A percentile compares a stretch with the other conserved stretches of the same genome.
Conservation (phyloP, 2,888 invertebrate species). For the Lithophane semibrunnea region DNA sequence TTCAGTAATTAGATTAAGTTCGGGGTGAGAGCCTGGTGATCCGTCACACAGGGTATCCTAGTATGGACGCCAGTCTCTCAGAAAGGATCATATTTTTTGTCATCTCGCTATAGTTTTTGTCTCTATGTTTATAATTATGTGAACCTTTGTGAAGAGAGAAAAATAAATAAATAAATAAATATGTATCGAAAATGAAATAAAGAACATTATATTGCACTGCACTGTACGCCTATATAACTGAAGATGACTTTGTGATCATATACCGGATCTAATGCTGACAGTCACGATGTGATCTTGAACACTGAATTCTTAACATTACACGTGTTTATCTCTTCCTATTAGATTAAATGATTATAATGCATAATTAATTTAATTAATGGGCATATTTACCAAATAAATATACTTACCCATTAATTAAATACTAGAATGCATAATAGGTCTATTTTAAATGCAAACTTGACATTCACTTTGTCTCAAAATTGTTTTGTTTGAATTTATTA, state of each 20-base stretch:
- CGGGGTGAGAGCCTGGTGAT: no score
- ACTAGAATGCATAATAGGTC: neutral
- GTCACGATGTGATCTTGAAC: constrained; percentile 84
- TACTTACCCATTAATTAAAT: neutral
- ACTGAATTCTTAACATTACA: constrained; percentile 73
- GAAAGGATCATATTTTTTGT: no score
- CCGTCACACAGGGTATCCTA: no score
- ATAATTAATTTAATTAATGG: constrained; percentile 8
- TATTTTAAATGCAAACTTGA: constrained; percentile 26
- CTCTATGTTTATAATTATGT: no score
- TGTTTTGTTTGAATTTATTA: neutral
- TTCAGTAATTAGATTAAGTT: no score
- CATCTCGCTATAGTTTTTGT: no score
- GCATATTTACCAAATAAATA: neutral
- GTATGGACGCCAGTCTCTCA: no score
- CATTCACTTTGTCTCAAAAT: neutral
- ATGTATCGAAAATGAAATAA: no score
- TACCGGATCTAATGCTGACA: constrained; percentile 73
- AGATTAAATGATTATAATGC: constrained; percentile 10
- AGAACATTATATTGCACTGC: constrained; percentile 33
- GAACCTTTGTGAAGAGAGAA: no score
- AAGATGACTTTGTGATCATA: constrained; percentile 78
- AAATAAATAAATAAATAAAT: no score
- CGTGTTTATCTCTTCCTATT: constrained; percentile 40
- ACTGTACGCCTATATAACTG: constrained; percentile 68